Evolutionary conservation across 2,113 vertebrate species (phyloP).

Genomic region (Seriola quinqueradiata): DNA sequence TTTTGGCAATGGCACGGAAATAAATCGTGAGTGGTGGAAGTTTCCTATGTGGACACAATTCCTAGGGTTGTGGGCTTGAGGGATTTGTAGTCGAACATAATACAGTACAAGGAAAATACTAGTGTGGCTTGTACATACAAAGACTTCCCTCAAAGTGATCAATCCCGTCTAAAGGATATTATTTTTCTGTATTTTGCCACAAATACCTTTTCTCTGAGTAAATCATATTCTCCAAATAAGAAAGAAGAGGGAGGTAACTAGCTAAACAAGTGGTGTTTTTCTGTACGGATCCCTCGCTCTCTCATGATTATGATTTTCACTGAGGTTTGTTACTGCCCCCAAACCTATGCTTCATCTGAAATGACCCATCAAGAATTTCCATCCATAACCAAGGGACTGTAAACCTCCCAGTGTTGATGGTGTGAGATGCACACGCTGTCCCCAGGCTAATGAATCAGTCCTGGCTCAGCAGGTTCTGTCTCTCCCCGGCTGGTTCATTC

Average conservation of each 20-base stretch:
- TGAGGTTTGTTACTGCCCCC: neutral
- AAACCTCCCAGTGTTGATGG: conserved; percentile 55
- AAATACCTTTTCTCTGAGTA: neutral
- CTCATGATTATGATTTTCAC: neutral
- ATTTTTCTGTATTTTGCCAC: neutral
- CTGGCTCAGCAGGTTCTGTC: conserved; percentile 54
- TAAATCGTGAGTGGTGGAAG: neutral
- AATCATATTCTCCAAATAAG: neutral
- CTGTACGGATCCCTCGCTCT: neutral
- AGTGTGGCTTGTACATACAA: neutral
- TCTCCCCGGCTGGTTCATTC: conserved; percentile 45
- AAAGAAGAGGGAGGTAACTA: neutral
- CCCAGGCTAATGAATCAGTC: conserved; percentile 61
- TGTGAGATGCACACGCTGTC: conserved; percentile 49
- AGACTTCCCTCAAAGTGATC: neutral
- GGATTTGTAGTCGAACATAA: neutral
- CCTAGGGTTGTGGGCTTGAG: neutral
- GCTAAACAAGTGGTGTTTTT: conserved; percentile 4
- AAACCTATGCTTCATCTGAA: conserved; percentile 22
- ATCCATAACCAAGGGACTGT: conserved; percentile 9
- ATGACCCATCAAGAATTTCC: conserved; percentile 14
- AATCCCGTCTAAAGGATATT: neutral
- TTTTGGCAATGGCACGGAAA: neutral
- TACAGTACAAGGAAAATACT: neutral
- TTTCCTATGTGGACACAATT: neutral